Percentiles rank a stretch among this genome's conserved stretches.
phyloP scores from a whole-genome alignment of 2,113 vertebrate genomes.

The Origma solitaria region DNA sequence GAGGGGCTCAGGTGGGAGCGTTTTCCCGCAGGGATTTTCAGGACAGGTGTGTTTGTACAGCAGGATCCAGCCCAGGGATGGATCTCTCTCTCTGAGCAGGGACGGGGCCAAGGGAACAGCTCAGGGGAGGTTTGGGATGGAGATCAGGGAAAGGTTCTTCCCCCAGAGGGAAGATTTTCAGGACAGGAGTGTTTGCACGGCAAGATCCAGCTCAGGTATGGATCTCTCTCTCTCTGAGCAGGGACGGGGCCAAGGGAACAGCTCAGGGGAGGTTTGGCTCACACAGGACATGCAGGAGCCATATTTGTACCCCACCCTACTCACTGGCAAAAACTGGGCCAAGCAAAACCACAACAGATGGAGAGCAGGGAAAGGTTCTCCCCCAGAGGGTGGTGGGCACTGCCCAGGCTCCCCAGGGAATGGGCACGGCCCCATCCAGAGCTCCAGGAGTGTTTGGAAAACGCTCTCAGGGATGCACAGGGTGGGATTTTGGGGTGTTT shows the following conservation, averaged over 20 bases:
- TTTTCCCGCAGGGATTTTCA: accelerated
- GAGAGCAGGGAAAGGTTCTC: not conserved
- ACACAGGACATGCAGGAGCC: too few species aligned
- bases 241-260: too few species aligned
- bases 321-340: too few species aligned
- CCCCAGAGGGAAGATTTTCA: too few species aligned
- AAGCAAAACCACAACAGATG: too few species aligned
- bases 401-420: not conserved
- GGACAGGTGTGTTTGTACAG: accelerated
- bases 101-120: not conserved
- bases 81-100: not conserved
- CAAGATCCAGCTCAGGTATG: too few species aligned
- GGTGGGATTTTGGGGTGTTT: not conserved
- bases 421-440: not conserved
- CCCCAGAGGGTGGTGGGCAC: not conserved
- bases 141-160: too few species aligned
- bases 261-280: too few species aligned
- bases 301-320: too few species aligned
- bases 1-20: accelerated
- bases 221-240: too few species aligned
- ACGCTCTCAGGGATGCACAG: accelerated
- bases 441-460: not conserved
- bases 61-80: accelerated
- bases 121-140: not conserved
- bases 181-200: too few species aligned